phyloP scores from a whole-genome alignment of 2,797 vertebrate species.

The Agapornis canus region DNA sequence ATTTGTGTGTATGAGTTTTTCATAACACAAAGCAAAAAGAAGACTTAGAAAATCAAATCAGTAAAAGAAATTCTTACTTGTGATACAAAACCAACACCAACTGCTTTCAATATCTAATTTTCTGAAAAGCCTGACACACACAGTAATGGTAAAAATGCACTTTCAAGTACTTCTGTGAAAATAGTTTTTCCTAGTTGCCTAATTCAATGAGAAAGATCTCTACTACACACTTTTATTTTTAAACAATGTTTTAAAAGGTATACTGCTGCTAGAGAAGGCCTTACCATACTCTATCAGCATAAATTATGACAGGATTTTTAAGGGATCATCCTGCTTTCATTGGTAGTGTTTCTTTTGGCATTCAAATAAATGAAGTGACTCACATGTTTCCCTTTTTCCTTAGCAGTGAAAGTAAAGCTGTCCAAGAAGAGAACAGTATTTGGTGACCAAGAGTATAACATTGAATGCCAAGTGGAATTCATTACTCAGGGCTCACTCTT shows the following conservation, averaged over 20 bases:
- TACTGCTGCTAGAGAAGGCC: not conserved
- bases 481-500: conserved; percentile 83
- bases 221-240: not conserved
- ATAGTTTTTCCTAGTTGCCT: not conserved
- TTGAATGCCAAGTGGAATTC: conserved; percentile 87
- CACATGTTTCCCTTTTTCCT: not conserved
- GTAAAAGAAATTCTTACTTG: not conserved
- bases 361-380: not conserved
- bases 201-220: not conserved
- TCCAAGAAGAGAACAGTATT: conserved; percentile 73
- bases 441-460: conserved; percentile 78
- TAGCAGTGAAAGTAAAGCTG: conserved; percentile 86
- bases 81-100: not conserved
- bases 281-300: not conserved
- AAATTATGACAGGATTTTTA: not conserved
- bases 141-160: not conserved
- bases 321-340: not conserved
- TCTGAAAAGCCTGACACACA: not conserved
- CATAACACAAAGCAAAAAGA: not conserved
- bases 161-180: not conserved
- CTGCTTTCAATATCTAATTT: not conserved
- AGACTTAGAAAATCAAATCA: not conserved
- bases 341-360: not conserved
- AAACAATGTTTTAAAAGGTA: not conserved
- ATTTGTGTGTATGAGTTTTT: not conserved